Evolutionary conservation across 2,888 invertebrate species (phyloP).

Genomic region (Therioaphis trifolii): DNA sequence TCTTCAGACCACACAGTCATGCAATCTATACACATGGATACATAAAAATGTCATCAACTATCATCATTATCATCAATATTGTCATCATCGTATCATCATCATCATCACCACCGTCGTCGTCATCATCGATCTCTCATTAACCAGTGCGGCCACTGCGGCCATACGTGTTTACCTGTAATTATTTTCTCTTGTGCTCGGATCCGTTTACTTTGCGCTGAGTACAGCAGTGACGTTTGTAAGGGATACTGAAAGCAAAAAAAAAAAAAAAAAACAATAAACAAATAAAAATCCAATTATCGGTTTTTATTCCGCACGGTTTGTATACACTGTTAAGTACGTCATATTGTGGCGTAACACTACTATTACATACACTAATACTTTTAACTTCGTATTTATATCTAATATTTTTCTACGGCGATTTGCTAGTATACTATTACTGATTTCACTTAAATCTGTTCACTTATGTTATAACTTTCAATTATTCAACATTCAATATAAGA

Average conservation of each 20-base stretch:
- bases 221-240: slow-evolving; percentile 26
- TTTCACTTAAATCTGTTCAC: too few relatives aligned
- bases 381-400: background rate
- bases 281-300: slow-evolving; percentile 1
- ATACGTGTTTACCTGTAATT: slow-evolving; percentile 36
- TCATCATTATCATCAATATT: background rate
- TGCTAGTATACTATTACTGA: too few relatives aligned
- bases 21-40: slow-evolving; percentile 86
- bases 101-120: background rate
- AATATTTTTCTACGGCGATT: background rate
- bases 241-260: slow-evolving; percentile 27
- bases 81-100: background rate
- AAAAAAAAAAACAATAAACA: background rate
- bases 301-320: background rate
- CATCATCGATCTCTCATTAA: background rate
- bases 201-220: slow-evolving; percentile 46
- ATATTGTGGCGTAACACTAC: background rate
- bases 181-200: slow-evolving; percentile 53
- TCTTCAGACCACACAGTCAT: slow-evolving; percentile 84
- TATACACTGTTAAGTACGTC: background rate
- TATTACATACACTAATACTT: too few relatives aligned
- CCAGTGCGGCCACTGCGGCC: background rate
- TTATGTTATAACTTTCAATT: too few relatives aligned
- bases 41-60: background rate
- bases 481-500: too few relatives aligned